Conservation (phyloP, 2,797 vertebrate genomes). For the Taeniopygia guttata region DNA sequence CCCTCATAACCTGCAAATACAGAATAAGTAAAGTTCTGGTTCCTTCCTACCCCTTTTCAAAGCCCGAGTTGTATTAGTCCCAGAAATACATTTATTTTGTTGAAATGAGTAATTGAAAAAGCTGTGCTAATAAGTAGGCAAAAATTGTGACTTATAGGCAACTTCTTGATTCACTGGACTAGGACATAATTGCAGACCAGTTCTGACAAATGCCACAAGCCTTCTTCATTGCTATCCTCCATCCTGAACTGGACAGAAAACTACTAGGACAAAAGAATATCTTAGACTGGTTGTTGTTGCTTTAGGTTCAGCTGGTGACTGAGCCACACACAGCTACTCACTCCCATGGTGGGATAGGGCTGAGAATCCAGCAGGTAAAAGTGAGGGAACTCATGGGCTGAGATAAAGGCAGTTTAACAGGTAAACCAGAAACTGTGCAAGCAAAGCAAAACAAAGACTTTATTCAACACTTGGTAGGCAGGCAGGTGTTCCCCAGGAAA, state of each 20-base stretch:
- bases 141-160: neutral
- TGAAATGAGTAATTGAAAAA: neutral
- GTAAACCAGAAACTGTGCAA: neutral
- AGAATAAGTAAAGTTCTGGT: neutral
- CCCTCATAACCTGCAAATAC: neutral
- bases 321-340: neutral
- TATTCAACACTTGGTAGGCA: neutral
- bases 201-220: neutral
- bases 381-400: neutral
- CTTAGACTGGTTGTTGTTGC: accelerated
- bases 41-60: neutral
- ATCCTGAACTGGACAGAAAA: neutral
- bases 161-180: neutral
- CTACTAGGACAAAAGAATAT: neutral
- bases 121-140: neutral
- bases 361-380: neutral
- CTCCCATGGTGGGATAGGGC: neutral
- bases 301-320: neutral
- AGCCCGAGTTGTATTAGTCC: neutral
- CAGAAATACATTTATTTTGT: neutral
- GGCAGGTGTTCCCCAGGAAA: neutral
- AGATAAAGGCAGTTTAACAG: neutral
- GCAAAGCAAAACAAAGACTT: neutral
- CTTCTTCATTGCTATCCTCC: neutral
- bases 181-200: neutral